Base-by-base conservation (phyloP, 1,140 invertebrate species). In the Cylas formicarius region DNA sequence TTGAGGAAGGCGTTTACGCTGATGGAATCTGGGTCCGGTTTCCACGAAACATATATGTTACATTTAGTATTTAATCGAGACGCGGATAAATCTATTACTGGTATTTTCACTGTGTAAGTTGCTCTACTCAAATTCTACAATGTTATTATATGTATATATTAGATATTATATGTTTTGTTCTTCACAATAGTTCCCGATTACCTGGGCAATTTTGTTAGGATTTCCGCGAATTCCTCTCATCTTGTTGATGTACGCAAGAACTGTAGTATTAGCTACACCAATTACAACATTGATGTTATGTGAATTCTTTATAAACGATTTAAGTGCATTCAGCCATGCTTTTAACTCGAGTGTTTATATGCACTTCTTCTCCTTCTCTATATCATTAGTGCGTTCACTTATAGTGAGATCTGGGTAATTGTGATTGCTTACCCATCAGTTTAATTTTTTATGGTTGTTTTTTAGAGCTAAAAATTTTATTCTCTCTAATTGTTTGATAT, bases 31-130 rank as follows among this genome's bases (percentile, higher is more conserved):
- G 52, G 37, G 28, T 59, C 56, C 16, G 23, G 28, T 0, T 33
- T 20, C 51, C 54, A 50, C 10, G 58, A 60, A 31, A 45, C 43
- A 29, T 31, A 45, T 40, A 17, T 39, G 29, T 48, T 10, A 43
- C 51, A 55, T 50, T 63, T 62, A n/a, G 7, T 45, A 50, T 62
- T 62, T 32, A 18, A 14, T 35, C 45, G 40, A 36, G 33, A 32
- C 16, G 57, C 56, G 32, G 55, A 58, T 8, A 60, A 20, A 48
- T 57, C 56, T 18, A 62, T 23, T 2, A 31, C n/a, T 5, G 44
- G 44, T 9, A 2, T 19, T 8, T 16, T 60, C 53, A 8, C 7
- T 10, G 31, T 17, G 14, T 5, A 28, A 18, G 13, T 50, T 55
- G 20, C 57, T 16, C 8, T 55, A 60, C 29, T 44, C 19, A 8